phyloP scores from a whole-genome alignment of 2,888 invertebrate genomes.

The Philopedon plagiatum region DNA sequence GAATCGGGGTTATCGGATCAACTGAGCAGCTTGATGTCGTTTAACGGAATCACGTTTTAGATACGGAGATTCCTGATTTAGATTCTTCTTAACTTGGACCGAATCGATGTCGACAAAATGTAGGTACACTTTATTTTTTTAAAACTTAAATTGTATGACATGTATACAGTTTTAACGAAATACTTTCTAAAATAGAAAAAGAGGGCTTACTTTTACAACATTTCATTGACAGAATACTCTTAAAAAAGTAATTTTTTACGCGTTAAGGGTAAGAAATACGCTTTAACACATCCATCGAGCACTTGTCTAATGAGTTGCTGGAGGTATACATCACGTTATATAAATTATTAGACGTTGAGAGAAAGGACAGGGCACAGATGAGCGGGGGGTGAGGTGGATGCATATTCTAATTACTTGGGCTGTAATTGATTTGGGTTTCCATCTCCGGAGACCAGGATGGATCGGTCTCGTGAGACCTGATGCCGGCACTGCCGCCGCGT shows the following conservation, averaged over 20 bases:
- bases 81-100: conserved; percentile 1
- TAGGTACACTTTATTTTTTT: neutral
- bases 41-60: conserved; percentile 38
- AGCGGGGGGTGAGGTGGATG: conserved; percentile 45
- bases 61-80: conserved; percentile 25
- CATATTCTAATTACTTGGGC: conserved; percentile 62
- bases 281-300: too few species aligned
- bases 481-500: conserved; percentile 37
- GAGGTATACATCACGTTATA: conserved; percentile 28
- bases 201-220: too few species aligned
- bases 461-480: conserved; percentile 58
- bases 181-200: too few species aligned
- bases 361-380: conserved; percentile 42
- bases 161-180: too few species aligned
- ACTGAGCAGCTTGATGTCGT: conserved; percentile 42
- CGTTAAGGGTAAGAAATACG: too few species aligned
- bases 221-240: too few species aligned
- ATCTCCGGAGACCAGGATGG: conserved; percentile 59
- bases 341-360: conserved; percentile 43
- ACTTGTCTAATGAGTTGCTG: conserved; percentile 20
- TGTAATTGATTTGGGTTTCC: conserved; percentile 62
- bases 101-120: conserved; percentile 2
- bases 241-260: too few species aligned
- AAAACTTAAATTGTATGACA: neutral
- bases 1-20: conserved; percentile 46